phyloP scores from a whole-genome alignment of 2,113 vertebrate genomes.

The Microtus oregoni region DNA sequence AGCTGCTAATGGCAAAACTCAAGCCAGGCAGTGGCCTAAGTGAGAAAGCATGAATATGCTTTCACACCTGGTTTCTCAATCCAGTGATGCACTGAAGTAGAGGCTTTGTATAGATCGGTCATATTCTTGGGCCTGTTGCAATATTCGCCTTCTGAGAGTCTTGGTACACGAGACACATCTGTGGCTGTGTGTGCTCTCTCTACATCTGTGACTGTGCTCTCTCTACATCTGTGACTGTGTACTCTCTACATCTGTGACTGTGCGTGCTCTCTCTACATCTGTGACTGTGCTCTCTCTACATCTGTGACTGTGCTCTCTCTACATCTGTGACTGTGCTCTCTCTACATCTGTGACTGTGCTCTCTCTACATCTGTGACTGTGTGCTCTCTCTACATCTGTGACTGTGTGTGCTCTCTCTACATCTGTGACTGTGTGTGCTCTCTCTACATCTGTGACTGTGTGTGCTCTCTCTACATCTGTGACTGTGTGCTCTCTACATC shows the following conservation, averaged over 20 bases:
- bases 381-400: too few species aligned
- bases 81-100: background rate
- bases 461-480: background rate
- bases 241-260: too few species aligned
- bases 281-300: too few species aligned
- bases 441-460: background rate
- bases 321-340: background rate
- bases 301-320: too few species aligned
- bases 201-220: background rate
- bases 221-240: background rate
- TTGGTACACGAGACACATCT: background rate
- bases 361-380: too few species aligned
- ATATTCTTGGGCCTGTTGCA: background rate
- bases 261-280: too few species aligned
- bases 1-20: background rate
- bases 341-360: too few species aligned
- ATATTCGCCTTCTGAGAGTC: background rate
- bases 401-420: background rate
- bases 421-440: too few species aligned
- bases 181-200: too few species aligned
- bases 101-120: background rate
- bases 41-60: background rate
- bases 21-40: background rate
- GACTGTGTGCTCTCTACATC: background rate
- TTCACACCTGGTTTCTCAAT: background rate